These are phyloP conservation scores for Macrotis lagotis DNA, from an alignment of 2,113 vertebrate genomes.

Conservation along the genomic window DNA sequence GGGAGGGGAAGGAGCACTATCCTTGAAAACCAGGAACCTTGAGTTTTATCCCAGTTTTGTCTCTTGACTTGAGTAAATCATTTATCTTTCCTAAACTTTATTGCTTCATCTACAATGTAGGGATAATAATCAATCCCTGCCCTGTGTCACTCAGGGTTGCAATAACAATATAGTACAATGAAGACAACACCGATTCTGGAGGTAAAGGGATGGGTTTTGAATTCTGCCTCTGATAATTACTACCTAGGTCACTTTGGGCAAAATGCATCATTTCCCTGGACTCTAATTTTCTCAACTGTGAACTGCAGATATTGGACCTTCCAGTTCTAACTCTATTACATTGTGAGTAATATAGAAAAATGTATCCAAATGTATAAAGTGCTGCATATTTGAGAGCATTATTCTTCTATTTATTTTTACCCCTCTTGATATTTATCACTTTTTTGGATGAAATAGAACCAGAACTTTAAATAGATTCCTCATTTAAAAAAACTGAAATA, in stretches of 20 bases:
- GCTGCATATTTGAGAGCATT: background rate
- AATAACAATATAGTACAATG: background rate
- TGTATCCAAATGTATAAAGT: background rate
- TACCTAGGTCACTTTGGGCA: background rate
- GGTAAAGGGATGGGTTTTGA: background rate
- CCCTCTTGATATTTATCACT: too few relatives aligned
- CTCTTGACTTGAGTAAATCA: background rate
- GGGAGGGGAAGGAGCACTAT: background rate
- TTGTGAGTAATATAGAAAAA: background rate
- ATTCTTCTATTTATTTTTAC: background rate
- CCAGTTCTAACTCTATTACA: background rate
- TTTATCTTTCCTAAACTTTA: background rate
- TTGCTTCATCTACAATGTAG: background rate
- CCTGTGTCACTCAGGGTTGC: background rate
- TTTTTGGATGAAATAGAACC: too few relatives aligned
- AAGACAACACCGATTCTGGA: background rate
- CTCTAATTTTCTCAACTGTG: background rate
- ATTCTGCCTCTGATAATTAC: background rate
- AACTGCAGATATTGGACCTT: background rate
- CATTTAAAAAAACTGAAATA: background rate
- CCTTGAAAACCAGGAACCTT: background rate
- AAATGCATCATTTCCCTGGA: background rate
- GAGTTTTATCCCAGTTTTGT: background rate
- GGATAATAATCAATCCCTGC: background rate
- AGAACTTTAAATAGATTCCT: background rate